Conservation (phyloP, 30 jellyfish, hydroid and myxozoan species). For the Calvadosia cruxmelitensis region DNA sequence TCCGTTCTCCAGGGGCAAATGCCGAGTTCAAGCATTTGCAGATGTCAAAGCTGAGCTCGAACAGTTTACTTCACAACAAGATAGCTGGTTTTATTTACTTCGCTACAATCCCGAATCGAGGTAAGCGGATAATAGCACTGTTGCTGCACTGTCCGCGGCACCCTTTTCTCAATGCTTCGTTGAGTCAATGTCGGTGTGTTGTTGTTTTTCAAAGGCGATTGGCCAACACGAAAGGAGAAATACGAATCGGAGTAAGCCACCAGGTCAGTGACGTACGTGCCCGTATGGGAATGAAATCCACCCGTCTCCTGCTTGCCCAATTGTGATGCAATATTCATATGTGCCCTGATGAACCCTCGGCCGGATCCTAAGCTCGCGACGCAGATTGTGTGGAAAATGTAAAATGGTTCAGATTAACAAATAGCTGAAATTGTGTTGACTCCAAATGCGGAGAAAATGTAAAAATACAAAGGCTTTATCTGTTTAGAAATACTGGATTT, state of each 20-base stretch:
- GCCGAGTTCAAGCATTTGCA: constrained; percentile 53
- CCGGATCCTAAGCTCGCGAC: no score
- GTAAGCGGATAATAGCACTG: constrained; percentile 9
- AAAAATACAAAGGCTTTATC: no score
- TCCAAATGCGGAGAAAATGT: no score
- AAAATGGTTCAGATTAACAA: no score
- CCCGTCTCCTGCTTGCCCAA: no score
- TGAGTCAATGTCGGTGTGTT: background rate
- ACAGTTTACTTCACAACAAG: constrained; percentile 68
- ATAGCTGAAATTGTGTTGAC: no score
- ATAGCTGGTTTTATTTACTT: constrained; percentile 83
- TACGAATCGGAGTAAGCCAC: constrained; percentile 89
- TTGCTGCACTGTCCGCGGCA: background rate
- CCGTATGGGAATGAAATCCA: no score
- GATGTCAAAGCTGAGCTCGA: constrained; percentile 64
- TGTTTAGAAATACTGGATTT: no score
- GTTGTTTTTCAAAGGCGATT: constrained; percentile 44
- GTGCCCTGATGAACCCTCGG: no score
- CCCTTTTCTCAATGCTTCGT: background rate
- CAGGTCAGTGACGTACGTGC: constrained; percentile 39
- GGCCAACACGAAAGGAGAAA: constrained; percentile 98
- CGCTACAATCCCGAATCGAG: constrained; percentile 97
- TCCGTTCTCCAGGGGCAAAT: constrained; percentile 53
- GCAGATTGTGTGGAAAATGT: no score
- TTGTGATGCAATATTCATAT: no score